Percentiles rank a stretch among this genome's conserved stretches.
Evolutionary conservation across 2,113 vertebrate species (phyloP).

Genomic region (Tamias sibiricus): DNA sequence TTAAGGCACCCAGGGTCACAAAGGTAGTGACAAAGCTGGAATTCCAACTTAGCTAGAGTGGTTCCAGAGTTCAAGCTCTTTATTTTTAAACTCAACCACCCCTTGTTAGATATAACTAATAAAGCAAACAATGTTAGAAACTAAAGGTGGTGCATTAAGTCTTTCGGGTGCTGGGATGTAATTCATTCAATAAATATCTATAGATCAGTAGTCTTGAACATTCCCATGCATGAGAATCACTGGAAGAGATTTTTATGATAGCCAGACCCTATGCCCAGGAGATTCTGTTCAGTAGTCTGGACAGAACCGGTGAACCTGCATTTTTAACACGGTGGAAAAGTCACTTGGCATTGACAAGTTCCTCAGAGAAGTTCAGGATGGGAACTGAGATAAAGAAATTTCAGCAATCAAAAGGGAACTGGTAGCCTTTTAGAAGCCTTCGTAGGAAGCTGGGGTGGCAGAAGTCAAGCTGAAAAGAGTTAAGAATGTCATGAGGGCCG

Average conservation of each 20-base stretch:
- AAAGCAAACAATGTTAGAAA: constrained; percentile 4
- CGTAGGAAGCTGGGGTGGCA: background rate
- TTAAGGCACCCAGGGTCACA: background rate
- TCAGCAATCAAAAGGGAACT: background rate
- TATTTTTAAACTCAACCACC: background rate
- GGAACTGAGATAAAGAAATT: background rate
- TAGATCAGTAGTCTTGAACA: background rate
- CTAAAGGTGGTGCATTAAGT: background rate
- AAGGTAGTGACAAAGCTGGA: background rate
- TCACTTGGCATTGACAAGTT: background rate
- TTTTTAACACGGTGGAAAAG: background rate
- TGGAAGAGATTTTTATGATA: background rate
- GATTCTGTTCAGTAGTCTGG: background rate
- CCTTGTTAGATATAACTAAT: background rate
- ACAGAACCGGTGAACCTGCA: background rate
- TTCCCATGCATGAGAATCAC: background rate
- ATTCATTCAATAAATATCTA: constrained; percentile 1
- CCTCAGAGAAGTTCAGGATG: background rate
- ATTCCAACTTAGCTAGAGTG: background rate
- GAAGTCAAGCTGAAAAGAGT: background rate
- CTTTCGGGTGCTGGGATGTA: background rate
- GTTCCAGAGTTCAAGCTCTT: background rate
- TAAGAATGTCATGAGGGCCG: background rate
- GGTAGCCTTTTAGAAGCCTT: background rate
- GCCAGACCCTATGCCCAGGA: background rate